These are phyloP conservation scores for Monochamus saltuarius DNA, from an alignment of 1,140 invertebrate genomes.

Conservation along the genomic window DNA sequence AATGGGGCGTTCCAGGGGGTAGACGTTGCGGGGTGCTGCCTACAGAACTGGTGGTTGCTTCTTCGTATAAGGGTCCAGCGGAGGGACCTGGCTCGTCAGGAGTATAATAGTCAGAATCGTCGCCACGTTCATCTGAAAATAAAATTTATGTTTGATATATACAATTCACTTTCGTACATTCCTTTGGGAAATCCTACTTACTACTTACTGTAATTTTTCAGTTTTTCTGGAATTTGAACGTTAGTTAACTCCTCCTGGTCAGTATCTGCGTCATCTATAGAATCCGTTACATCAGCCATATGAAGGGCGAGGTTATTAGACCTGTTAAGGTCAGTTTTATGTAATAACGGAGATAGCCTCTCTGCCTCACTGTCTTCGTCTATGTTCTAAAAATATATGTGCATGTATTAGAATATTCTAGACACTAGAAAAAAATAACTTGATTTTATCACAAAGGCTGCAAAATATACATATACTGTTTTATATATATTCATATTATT, in stretches of 20 bases:
- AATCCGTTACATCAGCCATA: slow-evolving; percentile 55
- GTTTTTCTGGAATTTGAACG: slow-evolving; percentile 22
- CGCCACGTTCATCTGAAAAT: slow-evolving; percentile 48
- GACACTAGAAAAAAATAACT: background rate
- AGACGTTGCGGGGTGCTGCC: slow-evolving; percentile 48
- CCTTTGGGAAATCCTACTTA: background rate
- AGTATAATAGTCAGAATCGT: slow-evolving; percentile 73
- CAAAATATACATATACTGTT: background rate
- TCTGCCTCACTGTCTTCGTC: slow-evolving; percentile 81
- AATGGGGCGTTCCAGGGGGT: slow-evolving; percentile 63
- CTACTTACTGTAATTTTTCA: slow-evolving; percentile 28
- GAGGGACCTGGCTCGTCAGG: slow-evolving; percentile 67
- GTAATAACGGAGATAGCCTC: slow-evolving; percentile 71
- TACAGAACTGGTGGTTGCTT: slow-evolving; percentile 35
- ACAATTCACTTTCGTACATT: no score
- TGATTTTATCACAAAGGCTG: background rate
- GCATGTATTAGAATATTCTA: background rate
- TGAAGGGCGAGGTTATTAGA: slow-evolving; percentile 47
- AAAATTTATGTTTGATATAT: slow-evolving; percentile 1
- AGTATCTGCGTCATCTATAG: slow-evolving; percentile 60
- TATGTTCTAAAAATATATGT: slow-evolving; percentile 35
- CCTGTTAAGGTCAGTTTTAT: slow-evolving; percentile 34
- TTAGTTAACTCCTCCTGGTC: slow-evolving; percentile 38
- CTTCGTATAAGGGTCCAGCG: slow-evolving; percentile 44
- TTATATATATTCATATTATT: background rate